phyloP scores from a whole-genome alignment of 2,113 vertebrate genomes.

The Neoarius graeffei region DNA sequence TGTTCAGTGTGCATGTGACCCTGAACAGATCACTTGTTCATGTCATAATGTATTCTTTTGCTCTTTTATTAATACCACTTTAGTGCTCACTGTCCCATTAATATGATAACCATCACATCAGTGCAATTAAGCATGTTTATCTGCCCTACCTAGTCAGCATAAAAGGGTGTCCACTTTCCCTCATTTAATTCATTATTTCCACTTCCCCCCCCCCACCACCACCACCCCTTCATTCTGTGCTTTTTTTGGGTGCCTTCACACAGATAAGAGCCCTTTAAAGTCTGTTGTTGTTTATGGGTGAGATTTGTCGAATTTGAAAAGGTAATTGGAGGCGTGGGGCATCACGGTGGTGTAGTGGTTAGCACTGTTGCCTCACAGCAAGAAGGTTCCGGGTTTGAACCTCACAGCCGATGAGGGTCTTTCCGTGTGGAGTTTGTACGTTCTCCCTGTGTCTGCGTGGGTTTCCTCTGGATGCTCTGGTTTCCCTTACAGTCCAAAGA shows the following conservation, averaged over 20 bases:
- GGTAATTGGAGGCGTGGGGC: too few relatives aligned
- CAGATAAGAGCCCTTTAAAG: slow-evolving; percentile 73
- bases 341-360: too few relatives aligned
- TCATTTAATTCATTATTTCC: slow-evolving; percentile 63
- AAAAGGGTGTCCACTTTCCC: slow-evolving; percentile 73
- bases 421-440: too few relatives aligned
- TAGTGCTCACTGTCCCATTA: slow-evolving; percentile 66
- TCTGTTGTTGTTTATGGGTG: slow-evolving; percentile 59
- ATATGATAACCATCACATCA: slow-evolving; percentile 81
- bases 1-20: not conserved
- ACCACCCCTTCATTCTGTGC: not conserved
- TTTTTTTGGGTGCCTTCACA: not conserved
- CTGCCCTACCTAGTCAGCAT: slow-evolving; percentile 74
- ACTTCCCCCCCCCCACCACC: not conserved
- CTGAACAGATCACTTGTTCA: not conserved
- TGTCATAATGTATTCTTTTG: slow-evolving; percentile 45
- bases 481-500: too few relatives aligned
- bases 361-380: too few relatives aligned
- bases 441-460: too few relatives aligned
- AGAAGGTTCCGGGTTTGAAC: too few relatives aligned
- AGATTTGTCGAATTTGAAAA: not conserved
- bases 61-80: slow-evolving; percentile 68
- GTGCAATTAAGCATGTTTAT: slow-evolving; percentile 78
- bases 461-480: too few relatives aligned
- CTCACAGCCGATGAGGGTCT: too few relatives aligned